These are phyloP conservation scores for Agrochola lychnidis DNA, from an alignment of 2,888 invertebrate genomes.

Conservation along the genomic window DNA sequence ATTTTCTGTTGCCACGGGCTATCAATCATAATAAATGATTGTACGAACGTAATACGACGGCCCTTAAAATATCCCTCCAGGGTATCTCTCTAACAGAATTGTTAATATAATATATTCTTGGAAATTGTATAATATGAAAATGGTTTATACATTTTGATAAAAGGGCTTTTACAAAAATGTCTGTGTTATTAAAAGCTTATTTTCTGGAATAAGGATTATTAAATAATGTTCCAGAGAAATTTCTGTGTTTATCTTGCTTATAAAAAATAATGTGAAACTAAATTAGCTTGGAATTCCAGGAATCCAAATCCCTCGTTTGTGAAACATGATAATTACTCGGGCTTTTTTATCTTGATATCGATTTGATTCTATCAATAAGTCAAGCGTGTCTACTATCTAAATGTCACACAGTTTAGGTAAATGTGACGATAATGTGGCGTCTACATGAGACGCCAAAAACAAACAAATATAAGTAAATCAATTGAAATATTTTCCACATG, in stretches of 20 bases:
- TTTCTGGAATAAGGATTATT: not conserved
- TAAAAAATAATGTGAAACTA: not conserved
- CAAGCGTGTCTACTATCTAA: not conserved
- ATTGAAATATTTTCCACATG: constrained; percentile 41
- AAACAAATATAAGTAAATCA: constrained; percentile 21
- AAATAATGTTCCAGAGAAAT: not conserved
- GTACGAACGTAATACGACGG: constrained; percentile 32
- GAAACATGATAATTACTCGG: not conserved
- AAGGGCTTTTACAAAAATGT: constrained; percentile 4
- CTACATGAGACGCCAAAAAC: too few relatives aligned
- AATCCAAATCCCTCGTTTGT: not conserved
- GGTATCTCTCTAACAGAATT: constrained; percentile 47
- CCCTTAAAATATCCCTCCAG: constrained; percentile 56
- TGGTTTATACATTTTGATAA: not conserved
- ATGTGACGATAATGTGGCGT: too few relatives aligned
- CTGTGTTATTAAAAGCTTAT: constrained; percentile 13
- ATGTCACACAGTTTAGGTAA: not conserved
- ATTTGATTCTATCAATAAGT: too few relatives aligned
- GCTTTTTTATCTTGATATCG: not conserved
- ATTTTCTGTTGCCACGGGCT: not conserved
- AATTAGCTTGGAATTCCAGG: not conserved
- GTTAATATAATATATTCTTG: constrained; percentile 34
- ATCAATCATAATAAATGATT: constrained; percentile 60
- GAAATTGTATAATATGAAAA: constrained; percentile 14
- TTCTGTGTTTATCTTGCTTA: not conserved